Evolutionary conservation across 2,113 vertebrate genomes (phyloP).

Genomic region (Tragelaphus strepsiceros): DNA sequence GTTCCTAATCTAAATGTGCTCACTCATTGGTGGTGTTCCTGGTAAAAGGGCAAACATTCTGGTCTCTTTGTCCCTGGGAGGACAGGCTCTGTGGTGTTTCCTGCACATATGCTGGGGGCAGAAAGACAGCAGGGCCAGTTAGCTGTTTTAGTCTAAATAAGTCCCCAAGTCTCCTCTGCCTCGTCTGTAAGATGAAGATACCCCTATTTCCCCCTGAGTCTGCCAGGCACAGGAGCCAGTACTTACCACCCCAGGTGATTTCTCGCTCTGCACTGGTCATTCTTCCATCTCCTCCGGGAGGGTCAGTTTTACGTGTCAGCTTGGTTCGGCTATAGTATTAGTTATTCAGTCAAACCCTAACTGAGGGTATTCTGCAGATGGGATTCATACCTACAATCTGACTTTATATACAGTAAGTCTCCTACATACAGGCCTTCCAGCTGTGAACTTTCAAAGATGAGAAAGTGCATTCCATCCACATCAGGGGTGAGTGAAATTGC

Average conservation of each 20-base stretch:
- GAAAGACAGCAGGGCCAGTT: too few relatives aligned
- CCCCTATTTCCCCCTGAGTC: too few relatives aligned
- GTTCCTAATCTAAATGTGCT: background rate
- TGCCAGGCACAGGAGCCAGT: background rate
- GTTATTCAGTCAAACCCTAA: background rate
- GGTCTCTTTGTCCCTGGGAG: background rate
- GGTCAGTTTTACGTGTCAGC: background rate
- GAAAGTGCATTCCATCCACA: background rate
- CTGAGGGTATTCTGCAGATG: background rate
- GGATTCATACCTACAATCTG: background rate
- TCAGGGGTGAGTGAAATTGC: background rate
- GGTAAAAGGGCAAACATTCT: background rate
- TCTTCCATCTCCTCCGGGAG: background rate
- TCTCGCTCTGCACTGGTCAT: background rate
- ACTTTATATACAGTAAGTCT: background rate
- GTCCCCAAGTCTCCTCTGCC: background rate
- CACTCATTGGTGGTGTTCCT: background rate
- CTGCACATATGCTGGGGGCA: background rate
- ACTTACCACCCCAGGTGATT: background rate
- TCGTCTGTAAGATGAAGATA: background rate
- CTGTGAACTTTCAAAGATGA: background rate
- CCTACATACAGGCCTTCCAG: background rate
- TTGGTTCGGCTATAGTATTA: rapidly evolving
- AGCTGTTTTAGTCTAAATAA: background rate
- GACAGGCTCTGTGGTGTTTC: background rate